Percentiles rank a stretch among this genome's conserved stretches.
These are phyloP conservation scores for Hyperoplus lanceolatus DNA, from an alignment of 2,797 vertebrate species.

Conservation along the genomic window DNA sequence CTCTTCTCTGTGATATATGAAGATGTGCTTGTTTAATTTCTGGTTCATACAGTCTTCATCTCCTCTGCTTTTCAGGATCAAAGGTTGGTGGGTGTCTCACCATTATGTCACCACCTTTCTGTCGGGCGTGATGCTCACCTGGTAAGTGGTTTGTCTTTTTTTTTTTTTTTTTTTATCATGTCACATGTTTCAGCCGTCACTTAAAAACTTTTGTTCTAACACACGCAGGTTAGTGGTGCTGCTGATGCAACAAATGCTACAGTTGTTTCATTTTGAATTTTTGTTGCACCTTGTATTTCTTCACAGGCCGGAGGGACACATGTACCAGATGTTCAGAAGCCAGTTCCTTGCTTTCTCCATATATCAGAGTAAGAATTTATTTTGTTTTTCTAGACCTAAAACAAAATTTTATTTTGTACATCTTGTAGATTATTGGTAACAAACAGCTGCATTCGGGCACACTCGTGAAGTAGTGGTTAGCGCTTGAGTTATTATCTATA, in stretches of 20 bases:
- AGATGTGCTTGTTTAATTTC: neutral
- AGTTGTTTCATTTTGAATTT: neutral
- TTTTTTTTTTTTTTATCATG: neutral
- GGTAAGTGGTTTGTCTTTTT: constrained; percentile 85
- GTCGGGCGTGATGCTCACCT: constrained; percentile 98
- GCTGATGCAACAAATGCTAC: neutral
- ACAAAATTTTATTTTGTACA: neutral
- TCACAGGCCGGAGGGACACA: constrained; percentile 93
- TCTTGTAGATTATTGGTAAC: neutral
- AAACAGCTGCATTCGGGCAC: no score
- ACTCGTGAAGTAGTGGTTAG: no score
- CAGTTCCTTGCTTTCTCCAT: constrained; percentile 98
- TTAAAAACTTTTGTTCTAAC: neutral
- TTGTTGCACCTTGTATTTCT: constrained; percentile 27
- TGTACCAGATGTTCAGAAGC: constrained; percentile 97
- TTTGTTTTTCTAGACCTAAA: neutral
- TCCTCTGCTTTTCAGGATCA: constrained; percentile 86
- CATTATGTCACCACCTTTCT: constrained; percentile 98
- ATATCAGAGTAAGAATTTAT: constrained; percentile 93
- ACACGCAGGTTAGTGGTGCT: neutral
- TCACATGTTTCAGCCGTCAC: neutral
- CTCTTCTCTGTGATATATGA: no score
- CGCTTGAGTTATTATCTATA: neutral
- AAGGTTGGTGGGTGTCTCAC: constrained; percentile 99
- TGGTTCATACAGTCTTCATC: no score